Conservation (phyloP, 2,888 invertebrate genomes). For the Malthinus seriepunctatus region DNA sequence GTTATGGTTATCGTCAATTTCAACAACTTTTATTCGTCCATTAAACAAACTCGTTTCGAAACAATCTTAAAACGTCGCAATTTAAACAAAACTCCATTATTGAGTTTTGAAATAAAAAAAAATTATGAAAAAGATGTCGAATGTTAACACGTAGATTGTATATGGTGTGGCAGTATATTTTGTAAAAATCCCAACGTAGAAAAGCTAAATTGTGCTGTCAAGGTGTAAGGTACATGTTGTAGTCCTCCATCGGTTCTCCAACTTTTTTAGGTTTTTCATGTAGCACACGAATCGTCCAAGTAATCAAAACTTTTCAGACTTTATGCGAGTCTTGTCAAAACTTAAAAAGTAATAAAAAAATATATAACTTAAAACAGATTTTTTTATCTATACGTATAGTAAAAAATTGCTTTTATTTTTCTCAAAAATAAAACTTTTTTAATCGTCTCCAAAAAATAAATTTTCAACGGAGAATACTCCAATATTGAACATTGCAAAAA, state of each 20-base stretch:
- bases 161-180: slow-evolving; percentile 20
- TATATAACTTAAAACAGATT: background rate
- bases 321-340: slow-evolving; percentile 21
- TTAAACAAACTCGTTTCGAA: no score
- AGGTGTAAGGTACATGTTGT: slow-evolving; percentile 26
- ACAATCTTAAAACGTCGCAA: no score
- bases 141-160: slow-evolving; percentile 2
- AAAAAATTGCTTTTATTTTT: no score
- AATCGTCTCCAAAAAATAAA: no score
- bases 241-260: slow-evolving; percentile 20
- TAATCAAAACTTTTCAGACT: slow-evolving; percentile 26
- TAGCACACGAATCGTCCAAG: slow-evolving; percentile 20
- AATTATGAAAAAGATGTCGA: background rate
- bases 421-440: no score
- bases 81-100: no score
- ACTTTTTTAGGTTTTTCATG: slow-evolving; percentile 19
- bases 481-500: background rate
- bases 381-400: no score
- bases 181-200: slow-evolving; percentile 19
- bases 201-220: slow-evolving; percentile 28
- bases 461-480: no score
- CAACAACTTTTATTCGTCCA: no score
- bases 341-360: slow-evolving; percentile 28
- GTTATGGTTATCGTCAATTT: no score
- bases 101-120: background rate